Conservation (phyloP, 1,140 invertebrate species). For the Antheraea mylitta region DNA sequence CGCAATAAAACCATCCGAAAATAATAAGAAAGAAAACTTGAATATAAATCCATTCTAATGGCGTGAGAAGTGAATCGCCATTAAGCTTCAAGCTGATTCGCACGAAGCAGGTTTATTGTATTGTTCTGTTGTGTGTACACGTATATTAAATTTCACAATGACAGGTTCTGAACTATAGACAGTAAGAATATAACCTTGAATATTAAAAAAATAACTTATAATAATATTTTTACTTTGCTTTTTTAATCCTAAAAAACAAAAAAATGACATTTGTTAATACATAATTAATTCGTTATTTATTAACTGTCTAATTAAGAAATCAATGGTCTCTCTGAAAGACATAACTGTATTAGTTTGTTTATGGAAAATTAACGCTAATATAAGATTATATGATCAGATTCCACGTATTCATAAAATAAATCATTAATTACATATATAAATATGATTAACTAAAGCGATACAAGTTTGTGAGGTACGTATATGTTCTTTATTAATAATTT, state of each 20-base stretch:
- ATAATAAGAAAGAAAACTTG: background rate
- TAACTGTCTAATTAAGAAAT: background rate
- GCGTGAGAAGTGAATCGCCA: background rate
- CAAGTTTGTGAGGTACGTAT: too few species aligned
- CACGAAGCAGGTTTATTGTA: background rate
- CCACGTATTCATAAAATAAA: background rate
- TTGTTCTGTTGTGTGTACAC: background rate
- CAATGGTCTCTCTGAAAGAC: background rate
- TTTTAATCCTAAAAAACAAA: too few species aligned
- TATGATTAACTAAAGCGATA: too few species aligned
- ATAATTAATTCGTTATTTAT: too few species aligned
- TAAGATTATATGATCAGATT: background rate
- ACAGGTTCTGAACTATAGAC: background rate
- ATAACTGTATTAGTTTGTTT: background rate
- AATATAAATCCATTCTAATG: background rate
- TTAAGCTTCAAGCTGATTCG: background rate
- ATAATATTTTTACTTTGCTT: too few species aligned
- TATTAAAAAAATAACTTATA: background rate
- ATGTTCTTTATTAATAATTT: too few species aligned
- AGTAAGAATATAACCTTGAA: background rate
- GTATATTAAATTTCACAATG: background rate
- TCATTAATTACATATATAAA: background rate
- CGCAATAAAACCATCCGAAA: conserved; percentile 12
- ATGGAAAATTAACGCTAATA: background rate
- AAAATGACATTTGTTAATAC: too few species aligned